These are phyloP conservation scores for Yponomeuta cagnagella DNA, from an alignment of 2,888 invertebrate genomes.

Conservation along the genomic window DNA sequence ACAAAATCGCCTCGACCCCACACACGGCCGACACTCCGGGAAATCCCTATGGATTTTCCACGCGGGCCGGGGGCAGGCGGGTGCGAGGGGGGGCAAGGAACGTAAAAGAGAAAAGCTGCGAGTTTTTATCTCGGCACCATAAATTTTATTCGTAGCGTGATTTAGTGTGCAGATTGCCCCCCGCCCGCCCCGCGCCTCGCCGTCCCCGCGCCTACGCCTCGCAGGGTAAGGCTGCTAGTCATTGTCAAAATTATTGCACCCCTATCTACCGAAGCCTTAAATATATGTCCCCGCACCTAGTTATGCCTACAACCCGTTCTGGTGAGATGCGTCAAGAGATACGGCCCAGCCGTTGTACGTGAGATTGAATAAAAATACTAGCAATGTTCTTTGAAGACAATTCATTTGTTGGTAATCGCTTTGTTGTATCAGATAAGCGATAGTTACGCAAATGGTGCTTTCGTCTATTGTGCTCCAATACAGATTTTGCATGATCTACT, in stretches of 20 bases:
- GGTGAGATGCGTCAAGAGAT: conserved; percentile 28
- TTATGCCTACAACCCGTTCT: conserved; percentile 65
- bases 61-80: conserved; percentile 41
- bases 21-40: conserved; percentile 74
- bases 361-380: conserved; percentile 8
- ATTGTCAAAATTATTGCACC: conserved; percentile 77
- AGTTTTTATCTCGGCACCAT: conserved; percentile 78
- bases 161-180: conserved; percentile 77
- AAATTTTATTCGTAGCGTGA: conserved; percentile 78
- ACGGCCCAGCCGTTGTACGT: neutral
- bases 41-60: conserved; percentile 76
- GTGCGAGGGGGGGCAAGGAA: conserved; percentile 57
- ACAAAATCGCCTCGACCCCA: conserved; percentile 74
- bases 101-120: conserved; percentile 78
- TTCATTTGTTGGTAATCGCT: conserved; percentile 3
- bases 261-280: conserved; percentile 75
- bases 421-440: conserved; percentile 22
- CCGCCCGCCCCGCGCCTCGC: conserved; percentile 37
- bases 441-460: conserved; percentile 53
- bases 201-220: conserved; percentile 65
- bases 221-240: conserved; percentile 74
- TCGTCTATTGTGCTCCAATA: conserved; percentile 37
- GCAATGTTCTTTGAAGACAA: conserved; percentile 27
- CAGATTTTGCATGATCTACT: conserved; percentile 37
- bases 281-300: conserved; percentile 73